Base-by-base conservation (phyloP, 2,797 vertebrate genomes). In the Channa striata region DNA sequence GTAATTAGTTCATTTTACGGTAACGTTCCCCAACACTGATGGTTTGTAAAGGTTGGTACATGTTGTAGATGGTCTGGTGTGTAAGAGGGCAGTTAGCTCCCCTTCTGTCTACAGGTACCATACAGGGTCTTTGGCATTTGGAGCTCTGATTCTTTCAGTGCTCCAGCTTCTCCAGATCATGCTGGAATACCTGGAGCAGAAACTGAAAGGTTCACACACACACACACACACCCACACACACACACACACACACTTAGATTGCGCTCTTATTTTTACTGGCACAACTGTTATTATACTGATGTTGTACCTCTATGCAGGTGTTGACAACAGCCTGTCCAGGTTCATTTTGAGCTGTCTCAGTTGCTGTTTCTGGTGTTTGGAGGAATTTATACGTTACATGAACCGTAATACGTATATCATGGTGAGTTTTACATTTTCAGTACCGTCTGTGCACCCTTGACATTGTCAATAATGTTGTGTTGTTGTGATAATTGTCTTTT, bases 311-410 rank as follows among this genome's bases (percentile, higher is more conserved):
- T 75, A 66, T 83, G 37, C 77, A 97, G 97, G 93, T 68, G 76
- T 92, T 36, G 89, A 96, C 71, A 97, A 94, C 84, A 84, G 87
- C 19, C 68, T 95, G 51, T 91, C 95, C 59, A 95, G 86, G 74
- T 97, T 97, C 81, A 74, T 98, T 8, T 89, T 96, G 34, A 95
- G 93, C 88, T 98, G 96, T 83, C 90, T 97, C 56, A 94, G 90
- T 80, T 97, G 95, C 89, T 98, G 97, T 82, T 97, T 97, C 88
- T 97, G 96, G 96, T 97, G 96, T 90, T 91, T 97, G 90, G 96
- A 97, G 81, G 95, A 91, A 75, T 89, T 96, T 77, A 86, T 97
- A 34, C 96, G 95, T 83, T 96, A 96, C 91, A 93, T 97, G 90
- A 98, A 97, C 94, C 94, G 91, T 86, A 97, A 98, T 58, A 96